These are phyloP conservation scores for Ptyas mucosa DNA, from an alignment of 2,113 vertebrate genomes.

Conservation along the genomic window DNA sequence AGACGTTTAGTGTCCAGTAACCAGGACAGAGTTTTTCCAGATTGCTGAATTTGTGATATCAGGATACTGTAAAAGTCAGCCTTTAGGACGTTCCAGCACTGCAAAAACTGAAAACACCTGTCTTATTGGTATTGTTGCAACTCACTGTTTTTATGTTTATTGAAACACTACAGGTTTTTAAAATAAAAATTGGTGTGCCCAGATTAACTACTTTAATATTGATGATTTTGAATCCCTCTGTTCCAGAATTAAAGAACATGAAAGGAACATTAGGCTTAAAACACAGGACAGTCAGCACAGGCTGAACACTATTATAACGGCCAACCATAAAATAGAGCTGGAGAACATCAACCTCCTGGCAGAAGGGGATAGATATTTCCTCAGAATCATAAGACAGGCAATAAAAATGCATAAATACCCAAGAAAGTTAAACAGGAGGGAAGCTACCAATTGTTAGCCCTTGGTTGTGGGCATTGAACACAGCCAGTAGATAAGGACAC, in stretches of 20 bases:
- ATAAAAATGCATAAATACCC: background rate
- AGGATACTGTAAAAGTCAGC: background rate
- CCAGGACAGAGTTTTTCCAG: background rate
- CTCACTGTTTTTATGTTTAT: background rate
- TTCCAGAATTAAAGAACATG: background rate
- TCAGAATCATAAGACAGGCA: background rate
- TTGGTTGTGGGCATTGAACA: background rate
- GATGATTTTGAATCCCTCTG: background rate
- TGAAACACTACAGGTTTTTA: background rate
- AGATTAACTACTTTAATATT: background rate
- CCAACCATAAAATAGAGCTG: background rate
- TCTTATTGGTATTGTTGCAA: background rate
- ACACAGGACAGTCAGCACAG: background rate
- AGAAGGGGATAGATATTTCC: background rate
- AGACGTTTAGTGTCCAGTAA: background rate
- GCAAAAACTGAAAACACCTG: background rate
- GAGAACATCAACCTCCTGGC: background rate
- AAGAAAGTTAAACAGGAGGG: background rate
- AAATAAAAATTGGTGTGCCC: background rate
- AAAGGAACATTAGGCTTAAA: background rate
- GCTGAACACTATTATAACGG: background rate
- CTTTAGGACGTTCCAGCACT: background rate
- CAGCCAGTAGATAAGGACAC: background rate
- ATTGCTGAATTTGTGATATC: background rate
- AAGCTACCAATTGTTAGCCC: background rate